Conservation (phyloP, 2,888 invertebrate species). For the Cephus sareptanus region DNA sequence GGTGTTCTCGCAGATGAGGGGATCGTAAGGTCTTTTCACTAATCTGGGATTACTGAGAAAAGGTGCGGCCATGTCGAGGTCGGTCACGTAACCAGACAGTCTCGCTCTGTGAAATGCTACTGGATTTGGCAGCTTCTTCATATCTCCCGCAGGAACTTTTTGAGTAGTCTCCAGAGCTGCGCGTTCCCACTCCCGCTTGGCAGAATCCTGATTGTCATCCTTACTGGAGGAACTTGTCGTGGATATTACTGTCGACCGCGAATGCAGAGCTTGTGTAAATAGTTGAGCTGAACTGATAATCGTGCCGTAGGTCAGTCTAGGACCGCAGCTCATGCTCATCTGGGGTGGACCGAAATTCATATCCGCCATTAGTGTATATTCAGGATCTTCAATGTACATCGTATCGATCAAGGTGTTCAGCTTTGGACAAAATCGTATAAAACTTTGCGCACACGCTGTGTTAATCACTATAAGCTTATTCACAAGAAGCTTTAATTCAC, state of each 20-base stretch:
- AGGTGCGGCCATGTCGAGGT: slow-evolving; percentile 53
- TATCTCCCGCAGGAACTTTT: slow-evolving; percentile 55
- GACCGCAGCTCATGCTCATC: slow-evolving; percentile 61
- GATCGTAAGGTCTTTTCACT: slow-evolving; percentile 60
- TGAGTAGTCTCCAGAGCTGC: slow-evolving; percentile 56
- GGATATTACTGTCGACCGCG: slow-evolving; percentile 33
- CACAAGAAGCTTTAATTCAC: slow-evolving; percentile 55
- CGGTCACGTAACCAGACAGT: slow-evolving; percentile 52
- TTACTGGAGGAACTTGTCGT: neutral
- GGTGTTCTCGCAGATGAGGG: slow-evolving; percentile 62
- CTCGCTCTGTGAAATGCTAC: neutral
- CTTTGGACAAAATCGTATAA: slow-evolving; percentile 59
- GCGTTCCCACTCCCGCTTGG: slow-evolving; percentile 61
- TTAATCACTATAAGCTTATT: slow-evolving; percentile 62
- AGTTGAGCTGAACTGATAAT: slow-evolving; percentile 61
- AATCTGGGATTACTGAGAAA: slow-evolving; percentile 58
- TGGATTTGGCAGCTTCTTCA: slow-evolving; percentile 33
- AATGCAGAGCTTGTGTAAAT: slow-evolving; percentile 60
- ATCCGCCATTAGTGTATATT: slow-evolving; percentile 63
- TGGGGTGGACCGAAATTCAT: slow-evolving; percentile 64
- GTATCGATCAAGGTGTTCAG: slow-evolving; percentile 60
- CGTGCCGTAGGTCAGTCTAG: slow-evolving; percentile 59
- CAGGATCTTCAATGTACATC: slow-evolving; percentile 60
- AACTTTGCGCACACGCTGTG: slow-evolving; percentile 59
- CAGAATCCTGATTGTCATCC: slow-evolving; percentile 54